Evolutionary conservation across 2,113 vertebrate genomes (phyloP), one percentile per base, ranked within the genome.

Genomic region (Sisor rabdophorus): DNA sequence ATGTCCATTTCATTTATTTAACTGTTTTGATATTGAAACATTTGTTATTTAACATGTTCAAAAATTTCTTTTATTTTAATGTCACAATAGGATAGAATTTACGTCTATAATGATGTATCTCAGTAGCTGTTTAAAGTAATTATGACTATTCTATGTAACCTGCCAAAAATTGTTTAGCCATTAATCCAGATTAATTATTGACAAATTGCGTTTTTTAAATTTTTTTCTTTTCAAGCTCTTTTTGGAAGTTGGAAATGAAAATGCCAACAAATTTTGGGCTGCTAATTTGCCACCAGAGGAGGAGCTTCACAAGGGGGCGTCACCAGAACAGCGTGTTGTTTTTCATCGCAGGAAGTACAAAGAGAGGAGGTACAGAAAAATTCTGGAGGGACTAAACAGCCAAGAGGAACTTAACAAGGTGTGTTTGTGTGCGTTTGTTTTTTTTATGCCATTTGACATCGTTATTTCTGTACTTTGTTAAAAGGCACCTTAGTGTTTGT

Each of bases 281-380:
- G 94, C 94, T 78, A 94, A 92, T 83, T 94, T 98, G 75, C 90
- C 92, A 71, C 81, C 89, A 71, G 93, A 93, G 76, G 95, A 98
- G 82, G 91, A 93, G 64, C 84, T 98, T 77, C 86, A 88, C 58
- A 78, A 88, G 76, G 91, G 93, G 63, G 91, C 92, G 0, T 88
- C 92, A 4, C 83, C 87, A 0, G 94, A 96, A 87, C 93, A 92
- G 87, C 93, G 95, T 0, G 91, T 94, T 84, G 86, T 80, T 0
- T 98, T 98, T 84, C 90, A 94, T 82, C 93, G 90, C 67, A 92
- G 95, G 83, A 99, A 99, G 87, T 99, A 99, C 89, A 92, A 93
- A 80, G 94, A 98, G 80, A 91, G 95, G 85, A 95, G 91, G 85
- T 98, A 95, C 88, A 88, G 93, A 56, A 92, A 88, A 85, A 82